These are phyloP conservation scores for Pseudomyrmex dendroicus DNA, from an alignment of 1,140 invertebrate species.

Conservation along the genomic window DNA sequence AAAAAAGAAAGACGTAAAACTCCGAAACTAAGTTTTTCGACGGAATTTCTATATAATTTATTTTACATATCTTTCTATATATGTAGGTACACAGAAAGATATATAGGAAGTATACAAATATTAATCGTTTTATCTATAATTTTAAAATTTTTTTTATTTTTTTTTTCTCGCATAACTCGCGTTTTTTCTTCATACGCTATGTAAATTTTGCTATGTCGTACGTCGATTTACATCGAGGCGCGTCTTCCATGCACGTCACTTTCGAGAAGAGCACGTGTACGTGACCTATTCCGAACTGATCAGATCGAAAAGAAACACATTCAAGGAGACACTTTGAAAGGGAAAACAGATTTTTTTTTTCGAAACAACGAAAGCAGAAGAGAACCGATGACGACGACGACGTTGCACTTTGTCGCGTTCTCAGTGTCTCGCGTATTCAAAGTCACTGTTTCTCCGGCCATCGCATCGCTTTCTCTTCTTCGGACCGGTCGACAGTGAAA, in stretches of 20 bases:
- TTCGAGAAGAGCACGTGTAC: background rate
- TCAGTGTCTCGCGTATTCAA: background rate
- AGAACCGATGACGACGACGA: background rate
- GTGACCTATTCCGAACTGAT: conserved; percentile 36
- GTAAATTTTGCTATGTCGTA: background rate
- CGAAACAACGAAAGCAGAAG: background rate
- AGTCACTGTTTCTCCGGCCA: background rate
- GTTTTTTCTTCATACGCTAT: background rate
- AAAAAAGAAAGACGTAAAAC: background rate
- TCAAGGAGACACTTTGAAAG: conserved; percentile 44
- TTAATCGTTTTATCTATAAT: background rate
- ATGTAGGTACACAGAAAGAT: too few species aligned
- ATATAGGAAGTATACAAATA: too few species aligned
- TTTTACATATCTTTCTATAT: too few species aligned
- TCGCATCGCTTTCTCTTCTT: background rate
- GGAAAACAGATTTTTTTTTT: conserved; percentile 28
- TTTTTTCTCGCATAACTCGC: background rate
- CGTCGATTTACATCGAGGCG: too few species aligned
- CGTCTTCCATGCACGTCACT: background rate
- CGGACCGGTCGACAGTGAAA: conserved; percentile 25
- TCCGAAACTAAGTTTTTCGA: too few species aligned
- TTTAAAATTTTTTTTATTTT: background rate
- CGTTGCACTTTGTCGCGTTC: background rate
- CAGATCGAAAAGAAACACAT: too few species aligned
- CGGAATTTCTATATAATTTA: too few species aligned